Evolutionary conservation across 2,797 vertebrate species (phyloP).

Genomic region (Euthynnus affinis): DNA sequence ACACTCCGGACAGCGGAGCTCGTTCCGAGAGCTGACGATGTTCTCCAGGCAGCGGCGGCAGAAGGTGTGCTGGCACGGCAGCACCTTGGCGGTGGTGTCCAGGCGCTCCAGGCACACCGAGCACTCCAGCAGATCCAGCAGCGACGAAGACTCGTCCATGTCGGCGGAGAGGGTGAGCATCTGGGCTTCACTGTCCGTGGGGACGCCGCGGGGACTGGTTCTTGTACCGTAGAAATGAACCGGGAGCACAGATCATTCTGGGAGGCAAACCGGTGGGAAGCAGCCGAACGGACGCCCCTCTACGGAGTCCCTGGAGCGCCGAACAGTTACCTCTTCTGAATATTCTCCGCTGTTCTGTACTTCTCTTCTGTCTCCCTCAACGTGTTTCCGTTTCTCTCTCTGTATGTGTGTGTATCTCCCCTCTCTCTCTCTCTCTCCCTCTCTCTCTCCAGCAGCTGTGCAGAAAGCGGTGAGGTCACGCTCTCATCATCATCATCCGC

Average conservation of each 20-base stretch:
- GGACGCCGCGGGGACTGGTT: slow-evolving; percentile 71
- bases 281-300: slow-evolving; percentile 55
- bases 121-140: slow-evolving; percentile 97
- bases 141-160: slow-evolving; percentile 97
- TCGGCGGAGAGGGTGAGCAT: slow-evolving; percentile 84
- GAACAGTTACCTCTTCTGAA: slow-evolving; percentile 36
- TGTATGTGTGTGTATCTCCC: not conserved
- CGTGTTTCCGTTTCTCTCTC: slow-evolving; percentile 44
- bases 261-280: slow-evolving; percentile 52
- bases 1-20: slow-evolving; percentile 97
- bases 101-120: slow-evolving; percentile 97
- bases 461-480: slow-evolving; percentile 86
- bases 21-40: slow-evolving; percentile 95
- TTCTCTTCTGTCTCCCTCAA: slow-evolving; percentile 31
- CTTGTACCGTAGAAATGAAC: slow-evolving; percentile 60
- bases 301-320: slow-evolving; percentile 55
- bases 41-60: slow-evolving; percentile 98
- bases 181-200: slow-evolving; percentile 77
- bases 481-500: slow-evolving; percentile 79
- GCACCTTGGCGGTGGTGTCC: slow-evolving; percentile 96
- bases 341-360: slow-evolving; percentile 42
- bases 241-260: slow-evolving; percentile 78
- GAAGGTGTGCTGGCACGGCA: slow-evolving; percentile 98
- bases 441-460: slow-evolving; percentile 78
- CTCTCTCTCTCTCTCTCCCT: not conserved